phyloP scores from a whole-genome alignment of 2,888 invertebrate species.

The Hedychridium roseum region DNA sequence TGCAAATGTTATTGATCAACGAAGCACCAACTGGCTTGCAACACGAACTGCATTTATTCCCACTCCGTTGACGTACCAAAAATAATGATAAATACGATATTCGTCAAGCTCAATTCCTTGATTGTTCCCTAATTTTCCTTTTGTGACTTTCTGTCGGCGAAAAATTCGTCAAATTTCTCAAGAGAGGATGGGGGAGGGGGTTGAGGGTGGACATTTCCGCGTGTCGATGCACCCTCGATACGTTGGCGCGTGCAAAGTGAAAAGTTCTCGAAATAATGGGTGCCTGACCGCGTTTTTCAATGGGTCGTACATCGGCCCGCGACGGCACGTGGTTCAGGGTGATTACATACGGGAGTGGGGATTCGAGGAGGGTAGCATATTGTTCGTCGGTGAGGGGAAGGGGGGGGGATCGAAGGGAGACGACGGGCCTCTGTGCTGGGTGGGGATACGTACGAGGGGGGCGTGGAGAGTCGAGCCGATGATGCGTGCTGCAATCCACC shows the following conservation, averaged over 20 bases:
- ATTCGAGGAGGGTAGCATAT: constrained; percentile 54
- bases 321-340: constrained; percentile 52
- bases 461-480: constrained; percentile 45
- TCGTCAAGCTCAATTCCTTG: no score
- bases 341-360: constrained; percentile 48
- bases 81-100: no score
- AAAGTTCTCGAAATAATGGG: constrained; percentile 44
- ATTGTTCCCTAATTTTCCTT: no score
- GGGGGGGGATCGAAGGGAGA: constrained; percentile 32
- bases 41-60: no score
- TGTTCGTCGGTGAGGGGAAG: constrained; percentile 35
- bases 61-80: no score
- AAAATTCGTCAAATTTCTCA: no score
- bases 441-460: constrained; percentile 33
- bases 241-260: constrained; percentile 24
- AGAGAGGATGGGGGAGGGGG: no score
- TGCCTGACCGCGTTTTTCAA: constrained; percentile 47
- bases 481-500: constrained; percentile 43
- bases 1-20: no score
- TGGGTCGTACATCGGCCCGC: constrained; percentile 33
- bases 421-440: constrained; percentile 12
- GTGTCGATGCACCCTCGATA: constrained; percentile 1
- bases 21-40: no score
- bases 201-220: no score
- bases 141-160: no score